Percentiles rank a stretch among this genome's conserved stretches.
Conservation (phyloP, 2,113 vertebrate species). For the Bagarius yarrelli region DNA sequence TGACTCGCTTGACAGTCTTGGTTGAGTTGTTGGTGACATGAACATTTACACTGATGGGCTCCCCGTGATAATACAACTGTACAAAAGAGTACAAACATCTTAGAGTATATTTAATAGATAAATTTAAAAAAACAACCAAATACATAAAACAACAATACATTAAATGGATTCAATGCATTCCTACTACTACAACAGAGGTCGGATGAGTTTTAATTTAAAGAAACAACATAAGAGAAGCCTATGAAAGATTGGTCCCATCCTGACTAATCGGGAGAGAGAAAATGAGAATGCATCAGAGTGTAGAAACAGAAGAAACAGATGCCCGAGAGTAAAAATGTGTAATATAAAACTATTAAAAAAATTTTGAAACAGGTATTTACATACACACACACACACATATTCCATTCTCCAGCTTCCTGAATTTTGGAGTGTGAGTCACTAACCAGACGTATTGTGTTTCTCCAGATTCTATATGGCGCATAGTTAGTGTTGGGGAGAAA, state of each 20-base stretch:
- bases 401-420: background rate
- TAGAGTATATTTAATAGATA: background rate
- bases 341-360: background rate
- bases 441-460: background rate
- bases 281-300: background rate
- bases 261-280: background rate
- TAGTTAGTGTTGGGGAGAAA: too few species aligned
- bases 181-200: background rate
- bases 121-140: background rate
- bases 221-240: background rate
- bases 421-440: background rate
- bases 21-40: slow-evolving; percentile 92
- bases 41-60: slow-evolving; percentile 87
- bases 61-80: slow-evolving; percentile 84
- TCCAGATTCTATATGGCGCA: background rate
- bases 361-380: background rate
- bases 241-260: background rate
- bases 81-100: slow-evolving; percentile 22
- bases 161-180: background rate
- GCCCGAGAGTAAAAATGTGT: background rate
- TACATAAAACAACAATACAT: background rate
- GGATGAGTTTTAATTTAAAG: too few species aligned
- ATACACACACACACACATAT: too few species aligned
- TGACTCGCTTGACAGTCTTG: slow-evolving; percentile 87
- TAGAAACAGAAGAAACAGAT: background rate